Conservation (phyloP, 2,888 invertebrate genomes). For the Latrodectus hesperus region DNA sequence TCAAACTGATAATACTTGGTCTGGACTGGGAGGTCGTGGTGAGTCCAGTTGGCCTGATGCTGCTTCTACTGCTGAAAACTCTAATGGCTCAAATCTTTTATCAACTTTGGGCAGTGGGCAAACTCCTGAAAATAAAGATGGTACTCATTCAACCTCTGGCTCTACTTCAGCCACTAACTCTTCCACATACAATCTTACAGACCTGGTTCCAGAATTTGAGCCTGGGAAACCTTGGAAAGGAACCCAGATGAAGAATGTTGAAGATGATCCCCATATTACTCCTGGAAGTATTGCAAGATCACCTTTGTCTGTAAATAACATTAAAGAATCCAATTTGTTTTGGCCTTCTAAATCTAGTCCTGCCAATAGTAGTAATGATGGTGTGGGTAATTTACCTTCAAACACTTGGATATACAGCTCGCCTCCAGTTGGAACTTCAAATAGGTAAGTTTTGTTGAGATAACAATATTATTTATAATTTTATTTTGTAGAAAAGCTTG, state of each 20-base stretch:
- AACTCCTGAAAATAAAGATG: slow-evolving; percentile 39
- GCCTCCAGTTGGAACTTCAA: slow-evolving; percentile 33
- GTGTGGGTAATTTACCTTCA: slow-evolving; percentile 80
- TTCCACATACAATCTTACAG: slow-evolving; percentile 81
- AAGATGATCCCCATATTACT: slow-evolving; percentile 97
- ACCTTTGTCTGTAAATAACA: slow-evolving; percentile 83
- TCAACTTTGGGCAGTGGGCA: slow-evolving; percentile 9
- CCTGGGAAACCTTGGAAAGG: slow-evolving; percentile 99
- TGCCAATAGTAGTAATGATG: slow-evolving; percentile 76
- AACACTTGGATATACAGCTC: slow-evolving; percentile 83
- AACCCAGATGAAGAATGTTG: slow-evolving; percentile 86
- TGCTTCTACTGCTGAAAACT: background rate
- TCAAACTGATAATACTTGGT: slow-evolving; percentile 17
- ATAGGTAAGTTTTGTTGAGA: slow-evolving; percentile 21
- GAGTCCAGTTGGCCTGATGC: slow-evolving; percentile 59
- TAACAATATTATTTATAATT: too few species aligned
- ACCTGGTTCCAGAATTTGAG: slow-evolving; percentile 97
- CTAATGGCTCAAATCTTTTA: background rate
- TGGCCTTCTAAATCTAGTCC: slow-evolving; percentile 80
- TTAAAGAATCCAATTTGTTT: slow-evolving; percentile 85
- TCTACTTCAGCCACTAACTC: slow-evolving; percentile 17
- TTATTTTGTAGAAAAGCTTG: too few species aligned
- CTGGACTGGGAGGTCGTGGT: slow-evolving; percentile 52
- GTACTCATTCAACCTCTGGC: slow-evolving; percentile 14
- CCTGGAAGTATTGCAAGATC: slow-evolving; percentile 84